Base-by-base conservation (phyloP, 2,888 invertebrate genomes). In the Sesia apiformis region DNA sequence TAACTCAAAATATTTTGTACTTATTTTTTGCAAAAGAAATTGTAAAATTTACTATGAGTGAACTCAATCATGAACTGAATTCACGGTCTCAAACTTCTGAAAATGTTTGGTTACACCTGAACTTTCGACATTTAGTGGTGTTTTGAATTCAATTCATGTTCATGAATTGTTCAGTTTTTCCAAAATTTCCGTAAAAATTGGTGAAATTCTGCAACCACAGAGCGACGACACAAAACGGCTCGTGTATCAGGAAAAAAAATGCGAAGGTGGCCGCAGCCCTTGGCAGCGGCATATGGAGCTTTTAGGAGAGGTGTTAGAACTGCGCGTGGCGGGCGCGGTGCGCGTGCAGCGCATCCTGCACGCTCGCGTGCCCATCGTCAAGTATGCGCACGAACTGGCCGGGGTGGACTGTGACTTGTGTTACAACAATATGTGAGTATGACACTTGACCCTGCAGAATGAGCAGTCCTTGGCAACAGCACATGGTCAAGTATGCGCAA, bases 301-400 rank as follows among this genome's bases (percentile, higher is more conserved):
- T 42, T 76, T 95, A 52, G 93, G 93, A 0, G 93, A 93, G 67
- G 72, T 93, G 53, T 76, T 96, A 61, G 91, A 93, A 61, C 70
- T 91, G 40, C 93, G 94, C 68, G 76, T 94, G 54, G 94, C 96
- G 0, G 96, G 96, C 7, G 92, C 94, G 57, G 76, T 84, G 3
- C 91, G 94, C 62, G 93, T 96, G 23, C 82, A 91, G 58, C 90
- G 93, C 60, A 96, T 98, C 64, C 85, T 97, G 42, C 92, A 94
- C 69, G 98, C 98, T 0, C 87, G 96, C 43, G 96, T 98, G 51
- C 98, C 98, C 4, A 98, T 98, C 61, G 92, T 98, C 54, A 97
- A 97, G 80, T 97, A 94, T 72, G 87, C 91, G 60, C 96, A 97
- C 70, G 91, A 92, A 53, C 90, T 94, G 56, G 92, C 95, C 0